phyloP scores from a whole-genome alignment of 2,888 invertebrate species.

The Sminthurides aquaticus region DNA sequence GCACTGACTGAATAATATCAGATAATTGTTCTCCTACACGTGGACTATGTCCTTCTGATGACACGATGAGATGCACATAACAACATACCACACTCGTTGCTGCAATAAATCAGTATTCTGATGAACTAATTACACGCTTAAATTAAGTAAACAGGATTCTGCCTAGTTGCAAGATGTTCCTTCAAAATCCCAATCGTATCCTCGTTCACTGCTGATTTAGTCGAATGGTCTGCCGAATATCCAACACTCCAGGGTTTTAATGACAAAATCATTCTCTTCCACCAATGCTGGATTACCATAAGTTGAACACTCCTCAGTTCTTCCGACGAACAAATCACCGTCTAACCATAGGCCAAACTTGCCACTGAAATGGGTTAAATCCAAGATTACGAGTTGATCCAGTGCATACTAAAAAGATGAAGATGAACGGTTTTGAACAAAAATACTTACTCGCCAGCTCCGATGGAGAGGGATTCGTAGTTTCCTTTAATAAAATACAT shows the following conservation, averaged over 20 bases:
- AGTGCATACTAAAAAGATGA: neutral
- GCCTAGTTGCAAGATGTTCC: too few species aligned
- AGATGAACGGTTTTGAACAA: neutral
- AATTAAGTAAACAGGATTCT: too few species aligned
- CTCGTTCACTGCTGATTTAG: too few species aligned
- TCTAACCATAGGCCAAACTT: constrained; percentile 97
- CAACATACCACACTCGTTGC: too few species aligned
- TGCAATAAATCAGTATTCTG: too few species aligned
- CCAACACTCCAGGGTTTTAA: constrained; percentile 97
- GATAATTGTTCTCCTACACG: too few species aligned
- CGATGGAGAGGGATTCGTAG: constrained; percentile 87
- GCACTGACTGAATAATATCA: too few species aligned
- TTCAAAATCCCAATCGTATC: too few species aligned
- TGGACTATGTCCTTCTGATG: too few species aligned
- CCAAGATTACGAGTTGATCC: neutral
- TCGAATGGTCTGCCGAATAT: constrained; percentile 58
- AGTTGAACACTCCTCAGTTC: constrained; percentile 90
- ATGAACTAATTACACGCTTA: too few species aligned
- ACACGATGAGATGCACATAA: too few species aligned
- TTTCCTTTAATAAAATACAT: constrained; percentile 96
- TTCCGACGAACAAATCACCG: constrained; percentile 90
- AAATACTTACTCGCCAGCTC: constrained; percentile 85
- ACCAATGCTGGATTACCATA: constrained; percentile 93
- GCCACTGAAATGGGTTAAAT: constrained; percentile 60
- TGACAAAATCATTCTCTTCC: constrained; percentile 90